Evolutionary conservation across 2,797 vertebrate species (phyloP).

Genomic region (Phylloscopus collybita): DNA sequence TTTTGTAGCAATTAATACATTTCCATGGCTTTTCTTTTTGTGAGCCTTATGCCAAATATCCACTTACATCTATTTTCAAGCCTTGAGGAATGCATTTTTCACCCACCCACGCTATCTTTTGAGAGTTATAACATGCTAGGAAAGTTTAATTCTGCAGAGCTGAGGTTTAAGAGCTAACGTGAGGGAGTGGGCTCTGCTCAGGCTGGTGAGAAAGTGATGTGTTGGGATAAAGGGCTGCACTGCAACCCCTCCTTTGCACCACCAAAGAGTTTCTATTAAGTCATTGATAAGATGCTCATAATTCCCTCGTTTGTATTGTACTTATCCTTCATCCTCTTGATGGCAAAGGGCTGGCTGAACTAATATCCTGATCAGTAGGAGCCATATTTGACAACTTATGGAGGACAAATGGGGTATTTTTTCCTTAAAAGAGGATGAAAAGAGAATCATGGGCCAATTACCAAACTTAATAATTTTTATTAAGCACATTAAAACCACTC

Average conservation of each 20-base stretch:
- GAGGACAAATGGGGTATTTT: neutral
- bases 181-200: neutral
- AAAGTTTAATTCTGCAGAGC: constrained; percentile 32
- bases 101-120: constrained; percentile 38
- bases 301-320: neutral
- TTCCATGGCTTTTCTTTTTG: constrained; percentile 12
- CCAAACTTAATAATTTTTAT: neutral
- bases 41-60: constrained; percentile 50
- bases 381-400: neutral
- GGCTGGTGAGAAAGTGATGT: neutral
- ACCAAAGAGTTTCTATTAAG: neutral
- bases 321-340: neutral
- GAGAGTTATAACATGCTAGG: constrained; percentile 19
- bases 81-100: constrained; percentile 42
- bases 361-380: neutral
- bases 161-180: constrained; percentile 23
- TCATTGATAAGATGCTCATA: neutral
- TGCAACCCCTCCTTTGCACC: neutral
- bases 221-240: neutral
- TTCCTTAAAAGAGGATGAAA: neutral
- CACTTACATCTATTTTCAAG: constrained; percentile 56
- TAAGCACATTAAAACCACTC: neutral
- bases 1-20: constrained; percentile 17
- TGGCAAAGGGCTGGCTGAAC: neutral
- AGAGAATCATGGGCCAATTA: neutral